A percentile compares a stretch with the other conserved stretches of the same genome.
Conservation (phyloP, 2,113 vertebrate genomes). For the Barbus barbus region DNA sequence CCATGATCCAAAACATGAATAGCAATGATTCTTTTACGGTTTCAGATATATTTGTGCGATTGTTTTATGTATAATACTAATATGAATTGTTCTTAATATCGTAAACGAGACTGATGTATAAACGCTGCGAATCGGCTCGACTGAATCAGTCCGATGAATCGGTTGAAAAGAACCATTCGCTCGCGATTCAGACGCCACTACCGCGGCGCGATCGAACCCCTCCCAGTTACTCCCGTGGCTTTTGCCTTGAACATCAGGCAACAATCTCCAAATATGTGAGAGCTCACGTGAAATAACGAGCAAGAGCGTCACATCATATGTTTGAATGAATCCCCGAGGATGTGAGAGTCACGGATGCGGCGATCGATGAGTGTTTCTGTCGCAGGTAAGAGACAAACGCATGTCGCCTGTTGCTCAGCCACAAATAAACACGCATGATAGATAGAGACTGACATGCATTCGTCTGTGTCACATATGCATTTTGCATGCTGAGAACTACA, state of each 20-base stretch:
- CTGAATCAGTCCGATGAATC: neutral
- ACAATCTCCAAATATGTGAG: slow-evolving; percentile 49
- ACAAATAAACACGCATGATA: neutral
- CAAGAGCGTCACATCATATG: slow-evolving; percentile 17
- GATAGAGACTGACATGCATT: slow-evolving; percentile 17
- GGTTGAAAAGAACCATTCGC: neutral
- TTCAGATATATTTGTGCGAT: too few relatives aligned
- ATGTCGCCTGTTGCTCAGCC: slow-evolving; percentile 76
- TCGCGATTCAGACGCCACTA: slow-evolving; percentile 13
- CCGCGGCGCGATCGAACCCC: slow-evolving; percentile 47
- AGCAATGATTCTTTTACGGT: too few relatives aligned
- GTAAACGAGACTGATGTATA: neutral
- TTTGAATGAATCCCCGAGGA: slow-evolving; percentile 29
- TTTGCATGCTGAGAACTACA: neutral
- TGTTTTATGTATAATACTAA: too few relatives aligned
- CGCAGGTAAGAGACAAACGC: slow-evolving; percentile 70
- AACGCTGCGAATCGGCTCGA: neutral
- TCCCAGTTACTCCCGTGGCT: slow-evolving; percentile 53
- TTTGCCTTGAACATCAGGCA: slow-evolving; percentile 45
- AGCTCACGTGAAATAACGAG: neutral
- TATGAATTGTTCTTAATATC: neutral
- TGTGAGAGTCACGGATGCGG: slow-evolving; percentile 44
- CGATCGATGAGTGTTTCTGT: slow-evolving; percentile 46
- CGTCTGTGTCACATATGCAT: neutral
- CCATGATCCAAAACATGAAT: neutral